Evolutionary conservation across 2,797 vertebrate genomes (phyloP).

Genomic region (Hafferia zeledoni): DNA sequence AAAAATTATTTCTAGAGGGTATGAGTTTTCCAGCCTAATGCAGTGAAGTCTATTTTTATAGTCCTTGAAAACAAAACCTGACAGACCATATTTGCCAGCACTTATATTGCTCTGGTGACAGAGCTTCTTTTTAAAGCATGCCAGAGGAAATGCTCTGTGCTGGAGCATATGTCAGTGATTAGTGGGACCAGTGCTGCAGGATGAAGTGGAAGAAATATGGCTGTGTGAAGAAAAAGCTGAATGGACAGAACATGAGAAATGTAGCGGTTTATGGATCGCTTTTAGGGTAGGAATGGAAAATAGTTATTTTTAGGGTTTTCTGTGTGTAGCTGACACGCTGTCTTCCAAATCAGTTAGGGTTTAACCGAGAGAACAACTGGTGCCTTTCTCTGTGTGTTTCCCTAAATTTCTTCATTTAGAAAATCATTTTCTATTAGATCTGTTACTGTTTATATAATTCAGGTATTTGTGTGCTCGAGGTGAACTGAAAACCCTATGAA

Average conservation of each 20-base stretch:
- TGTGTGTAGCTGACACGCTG: neutral
- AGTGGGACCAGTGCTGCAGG: slow-evolving; percentile 26
- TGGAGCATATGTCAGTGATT: slow-evolving; percentile 40
- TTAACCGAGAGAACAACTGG: neutral
- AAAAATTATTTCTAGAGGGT: slow-evolving; percentile 51
- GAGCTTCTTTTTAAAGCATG: slow-evolving; percentile 38
- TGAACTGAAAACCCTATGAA: too few relatives aligned
- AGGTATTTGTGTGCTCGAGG: neutral
- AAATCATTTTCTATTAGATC: neutral
- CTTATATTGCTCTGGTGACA: slow-evolving; percentile 23
- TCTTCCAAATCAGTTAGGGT: neutral
- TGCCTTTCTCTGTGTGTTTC: neutral
- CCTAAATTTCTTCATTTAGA: neutral
- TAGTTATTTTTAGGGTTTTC: neutral
- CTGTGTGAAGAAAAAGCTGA: slow-evolving; percentile 40
- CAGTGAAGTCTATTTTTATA: slow-evolving; percentile 65
- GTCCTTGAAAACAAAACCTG: slow-evolving; percentile 57
- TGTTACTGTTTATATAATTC: neutral
- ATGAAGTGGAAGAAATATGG: slow-evolving; percentile 6
- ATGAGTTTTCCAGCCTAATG: slow-evolving; percentile 45
- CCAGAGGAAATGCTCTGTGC: slow-evolving; percentile 36
- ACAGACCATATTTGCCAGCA: slow-evolving; percentile 60
- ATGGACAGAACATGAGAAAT: slow-evolving; percentile 1
- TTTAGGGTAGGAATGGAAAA: neutral
- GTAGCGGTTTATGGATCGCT: neutral